Evolutionary conservation across 2,797 vertebrate genomes (phyloP), one percentile per base, ranked within the genome.

Genomic region (Champsocephalus gunnari): DNA sequence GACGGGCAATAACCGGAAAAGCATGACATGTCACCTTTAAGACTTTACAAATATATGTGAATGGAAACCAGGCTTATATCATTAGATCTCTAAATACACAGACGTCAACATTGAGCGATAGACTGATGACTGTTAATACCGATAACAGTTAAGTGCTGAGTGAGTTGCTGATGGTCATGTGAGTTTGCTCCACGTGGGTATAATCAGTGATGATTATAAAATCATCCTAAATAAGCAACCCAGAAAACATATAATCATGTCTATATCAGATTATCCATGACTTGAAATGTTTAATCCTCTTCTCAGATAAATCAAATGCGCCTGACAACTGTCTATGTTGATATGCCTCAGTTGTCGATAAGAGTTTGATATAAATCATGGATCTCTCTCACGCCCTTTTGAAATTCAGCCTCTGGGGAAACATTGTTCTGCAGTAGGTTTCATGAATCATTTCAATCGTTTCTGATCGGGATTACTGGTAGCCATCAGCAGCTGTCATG

Each of bases 401-500:
- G 67, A 72, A 66, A 80, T 64, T 24, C 55, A 43, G 45, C 82
- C 73, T 50, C 54, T 1, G 44, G 77, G 75, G 51, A 79, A 81
- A 80, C 64, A 47, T 61, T 44, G 48, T 43, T 59, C 55, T 77
- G 67, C 82, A 64, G 68, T 8, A 24, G 64, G 43, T 61, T 69
- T 75, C 66, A 69, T 76, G 57, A 85, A 85, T 87, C 77, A 79
- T 66, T 80, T 51, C 73, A 77, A 80, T 24, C 67, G 60, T 51
- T 58, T 69, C 53, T 56, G 56, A 86, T 85, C 54, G 49, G 75
- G 77, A 85, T 85, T 85, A 81, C 69, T 75, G 80, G 55, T 54
- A 66, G 71, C 63, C 63, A 67, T 71, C 71, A 77, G 73, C 66
- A n/a, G 43, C 67, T 79, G 65, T 81, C 67, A 71, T 66, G 21